Conservation (phyloP, 2,888 invertebrate genomes). For the Lepas anatifera region DNA sequence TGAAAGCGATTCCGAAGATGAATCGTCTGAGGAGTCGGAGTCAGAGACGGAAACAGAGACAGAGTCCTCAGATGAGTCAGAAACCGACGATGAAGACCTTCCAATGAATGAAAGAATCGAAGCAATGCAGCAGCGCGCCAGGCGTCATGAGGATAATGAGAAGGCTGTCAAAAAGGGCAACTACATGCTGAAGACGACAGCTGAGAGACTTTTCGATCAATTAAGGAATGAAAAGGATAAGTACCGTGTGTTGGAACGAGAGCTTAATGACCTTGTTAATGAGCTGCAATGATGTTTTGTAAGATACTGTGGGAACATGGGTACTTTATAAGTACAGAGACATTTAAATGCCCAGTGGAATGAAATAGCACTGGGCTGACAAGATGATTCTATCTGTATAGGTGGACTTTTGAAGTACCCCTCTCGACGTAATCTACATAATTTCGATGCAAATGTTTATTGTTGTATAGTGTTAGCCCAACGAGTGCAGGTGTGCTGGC, state of each 20-base stretch:
- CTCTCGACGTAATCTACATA: no score
- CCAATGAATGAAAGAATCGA: slow-evolving; percentile 10
- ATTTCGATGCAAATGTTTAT: no score
- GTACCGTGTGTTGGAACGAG: slow-evolving; percentile 61
- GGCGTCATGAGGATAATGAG: slow-evolving; percentile 63
- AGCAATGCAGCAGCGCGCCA: slow-evolving; percentile 38
- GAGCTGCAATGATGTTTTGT: not conserved
- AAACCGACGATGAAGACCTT: slow-evolving; percentile 20
- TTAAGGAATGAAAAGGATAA: slow-evolving; percentile 69
- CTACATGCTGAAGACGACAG: slow-evolving; percentile 72
- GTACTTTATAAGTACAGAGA: no score
- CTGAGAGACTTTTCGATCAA: slow-evolving; percentile 74
- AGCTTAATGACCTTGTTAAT: slow-evolving; percentile 42
- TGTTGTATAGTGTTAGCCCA: no score
- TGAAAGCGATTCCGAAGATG: slow-evolving; percentile 22
- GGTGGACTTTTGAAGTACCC: no score
- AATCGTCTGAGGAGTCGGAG: slow-evolving; percentile 17
- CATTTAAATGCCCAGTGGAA: no score
- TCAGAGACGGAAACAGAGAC: slow-evolving; percentile 17
- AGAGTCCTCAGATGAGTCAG: slow-evolving; percentile 19
- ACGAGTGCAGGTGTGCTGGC: no score
- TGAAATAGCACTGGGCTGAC: no score
- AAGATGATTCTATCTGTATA: no score
- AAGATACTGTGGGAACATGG: no score
- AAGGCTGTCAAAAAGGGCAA: slow-evolving; percentile 77